Evolutionary conservation across 2,797 vertebrate genomes (phyloP), one percentile per base, ranked within the genome.

Genomic region (Sebastes steindachneri): DNA sequence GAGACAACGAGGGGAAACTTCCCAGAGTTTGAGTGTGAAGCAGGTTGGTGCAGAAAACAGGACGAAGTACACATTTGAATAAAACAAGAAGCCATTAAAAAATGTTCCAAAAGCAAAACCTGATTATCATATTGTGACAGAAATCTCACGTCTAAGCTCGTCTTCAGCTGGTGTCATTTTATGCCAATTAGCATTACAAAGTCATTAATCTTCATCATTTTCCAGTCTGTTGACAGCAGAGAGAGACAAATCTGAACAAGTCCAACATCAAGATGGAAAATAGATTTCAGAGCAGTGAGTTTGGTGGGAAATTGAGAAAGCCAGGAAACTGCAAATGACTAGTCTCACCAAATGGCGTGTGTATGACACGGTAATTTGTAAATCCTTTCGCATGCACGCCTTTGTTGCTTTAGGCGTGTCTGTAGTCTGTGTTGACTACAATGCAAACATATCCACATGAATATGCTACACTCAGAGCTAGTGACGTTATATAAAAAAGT

Each of bases 131-230:
- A 23, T 6, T 1, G 10, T 31, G 77, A 71, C 71, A 63, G 45
- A 28, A 51, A 64, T 35, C 48, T 41, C 19, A 2, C 6, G 14
- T 63, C 59, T 33, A 1, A 76, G 23, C n/a, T 66, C n/a, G 26
- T 26, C 10, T 21, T 31, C 25, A 25, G 7, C 59, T 37, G 1
- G 11, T 26, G 21, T 4, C 5, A 78, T 63, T 80, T 57, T 26
- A 72, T 45, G 54, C 51, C 53, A 58, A 65, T 86, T 86, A 85
- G 48, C 72, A 79, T 66, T 9, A 51, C 63, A 71, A 37, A 31
- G 68, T 58, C 57, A 67, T 75, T 65, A 58, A 55, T 63, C 35
- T 26, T 72, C 72, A 54, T 75, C n/a, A 45, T 62, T 66, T 73
- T 60, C 55, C 75, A 77, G 65, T 7, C 59, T 28, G 73, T n/a